Conservation (phyloP, 2,888 invertebrate genomes). For the Galerucella pusilla region DNA sequence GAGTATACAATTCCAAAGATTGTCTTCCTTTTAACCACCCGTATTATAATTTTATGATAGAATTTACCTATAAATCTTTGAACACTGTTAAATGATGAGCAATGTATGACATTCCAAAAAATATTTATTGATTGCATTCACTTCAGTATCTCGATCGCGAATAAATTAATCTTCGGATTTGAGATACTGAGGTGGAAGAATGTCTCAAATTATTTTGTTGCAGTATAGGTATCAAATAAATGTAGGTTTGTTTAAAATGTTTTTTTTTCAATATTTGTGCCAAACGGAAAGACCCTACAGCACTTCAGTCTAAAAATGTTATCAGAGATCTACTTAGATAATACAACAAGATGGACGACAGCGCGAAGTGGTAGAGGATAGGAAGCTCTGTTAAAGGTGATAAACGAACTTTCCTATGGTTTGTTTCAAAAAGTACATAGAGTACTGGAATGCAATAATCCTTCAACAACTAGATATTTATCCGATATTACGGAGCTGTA, state of each 20-base stretch:
- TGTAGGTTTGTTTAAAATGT: conserved; percentile 12
- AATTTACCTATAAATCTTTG: conserved; percentile 1
- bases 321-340: too few species aligned
- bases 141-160: neutral
- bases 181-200: conserved; percentile 4
- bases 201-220: conserved; percentile 9
- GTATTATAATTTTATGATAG: neutral
- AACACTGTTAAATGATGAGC: conserved; percentile 2
- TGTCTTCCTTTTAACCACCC: neutral
- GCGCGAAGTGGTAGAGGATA: too few species aligned
- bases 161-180: neutral
- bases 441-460: too few species aligned
- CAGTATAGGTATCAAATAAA: conserved; percentile 15
- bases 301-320: too few species aligned
- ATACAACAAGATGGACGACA: too few species aligned
- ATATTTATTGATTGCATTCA: neutral
- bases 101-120: conserved; percentile 16
- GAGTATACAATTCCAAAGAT: neutral
- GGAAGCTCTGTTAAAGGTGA: too few species aligned
- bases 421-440: too few species aligned
- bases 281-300: neutral
- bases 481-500: too few species aligned
- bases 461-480: too few species aligned
- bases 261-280: neutral
- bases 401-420: too few species aligned